Conservation (phyloP, 2,113 vertebrate species). For the Vimba vimba region DNA sequence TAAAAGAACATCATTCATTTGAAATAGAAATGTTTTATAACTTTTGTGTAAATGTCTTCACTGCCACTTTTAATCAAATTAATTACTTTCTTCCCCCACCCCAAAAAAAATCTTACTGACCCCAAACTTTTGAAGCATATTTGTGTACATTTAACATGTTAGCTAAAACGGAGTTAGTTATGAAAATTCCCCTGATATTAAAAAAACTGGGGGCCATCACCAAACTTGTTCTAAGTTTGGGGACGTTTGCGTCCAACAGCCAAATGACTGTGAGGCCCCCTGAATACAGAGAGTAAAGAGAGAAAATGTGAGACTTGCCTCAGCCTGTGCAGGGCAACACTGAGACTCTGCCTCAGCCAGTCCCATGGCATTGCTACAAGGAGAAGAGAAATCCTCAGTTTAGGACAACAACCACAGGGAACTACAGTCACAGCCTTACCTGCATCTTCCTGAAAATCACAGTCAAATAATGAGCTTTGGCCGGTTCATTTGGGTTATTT, state of each 20-base stretch:
- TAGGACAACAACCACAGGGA: conserved; percentile 87
- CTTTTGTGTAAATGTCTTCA: no score
- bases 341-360: conserved; percentile 98
- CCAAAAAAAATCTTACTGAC: not conserved
- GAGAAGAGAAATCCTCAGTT: conserved; percentile 98
- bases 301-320: conserved; percentile 94
- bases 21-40: no score
- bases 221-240: conserved; percentile 99
- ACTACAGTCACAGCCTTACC: conserved; percentile 71
- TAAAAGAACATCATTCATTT: no score
- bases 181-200: conserved; percentile 71
- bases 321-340: conserved; percentile 98
- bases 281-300: conserved; percentile 68
- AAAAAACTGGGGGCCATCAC: conserved; percentile 92
- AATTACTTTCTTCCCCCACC: not conserved
- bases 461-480: conserved; percentile 4
- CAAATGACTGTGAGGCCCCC: conserved; percentile 92
- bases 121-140: not conserved
- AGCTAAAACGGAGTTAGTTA: conserved; percentile 56
- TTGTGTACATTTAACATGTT: not conserved
- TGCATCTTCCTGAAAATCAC: conserved; percentile 75
- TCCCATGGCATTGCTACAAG: conserved; percentile 97
- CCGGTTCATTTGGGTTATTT: not conserved
- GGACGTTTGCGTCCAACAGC: conserved; percentile 94
- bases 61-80: not conserved